phyloP scores from a whole-genome alignment of 2,888 invertebrate species.

The Scaptomyza tumidula region DNA sequence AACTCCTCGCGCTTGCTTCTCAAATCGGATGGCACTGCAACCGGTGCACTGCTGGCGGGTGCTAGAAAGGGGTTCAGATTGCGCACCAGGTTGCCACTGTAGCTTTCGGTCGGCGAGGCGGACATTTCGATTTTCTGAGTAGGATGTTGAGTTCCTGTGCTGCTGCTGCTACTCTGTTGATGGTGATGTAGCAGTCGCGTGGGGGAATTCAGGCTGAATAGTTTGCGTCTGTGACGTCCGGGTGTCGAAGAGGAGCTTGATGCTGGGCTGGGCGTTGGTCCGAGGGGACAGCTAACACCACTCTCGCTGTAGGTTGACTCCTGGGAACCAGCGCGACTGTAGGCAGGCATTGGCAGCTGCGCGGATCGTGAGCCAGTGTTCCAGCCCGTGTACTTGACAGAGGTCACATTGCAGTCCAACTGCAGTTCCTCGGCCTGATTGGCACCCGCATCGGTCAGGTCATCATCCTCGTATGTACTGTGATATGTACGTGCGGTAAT shows the following conservation, averaged over 20 bases:
- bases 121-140: slow-evolving; percentile 38
- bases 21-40: slow-evolving; percentile 73
- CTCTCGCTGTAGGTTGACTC: slow-evolving; percentile 79
- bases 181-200: slow-evolving; percentile 73
- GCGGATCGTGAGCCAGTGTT: slow-evolving; percentile 65
- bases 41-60: slow-evolving; percentile 62
- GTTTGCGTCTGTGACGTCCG: slow-evolving; percentile 81
- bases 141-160: slow-evolving; percentile 33
- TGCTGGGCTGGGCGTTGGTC: slow-evolving; percentile 70
- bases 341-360: slow-evolving; percentile 75
- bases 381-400: slow-evolving; percentile 66
- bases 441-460: slow-evolving; percentile 21
- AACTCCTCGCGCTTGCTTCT: slow-evolving; percentile 88
- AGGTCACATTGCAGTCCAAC: slow-evolving; percentile 74
- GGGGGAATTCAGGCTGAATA: slow-evolving; percentile 82
- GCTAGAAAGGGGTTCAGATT: slow-evolving; percentile 83
- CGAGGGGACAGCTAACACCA: slow-evolving; percentile 58
- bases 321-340: slow-evolving; percentile 80
- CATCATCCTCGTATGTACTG: slow-evolving; percentile 76
- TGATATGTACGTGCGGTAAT: slow-evolving; percentile 83
- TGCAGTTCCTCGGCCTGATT: slow-evolving; percentile 61
- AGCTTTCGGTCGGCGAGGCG: slow-evolving; percentile 56
- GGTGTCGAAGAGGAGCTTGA: slow-evolving; percentile 79
- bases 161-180: slow-evolving; percentile 23
- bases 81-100: slow-evolving; percentile 69